Percentiles rank a stretch among this genome's conserved stretches.
Evolutionary conservation across 1,140 invertebrate genomes (phyloP).

Genomic region (Apis mellifera): DNA sequence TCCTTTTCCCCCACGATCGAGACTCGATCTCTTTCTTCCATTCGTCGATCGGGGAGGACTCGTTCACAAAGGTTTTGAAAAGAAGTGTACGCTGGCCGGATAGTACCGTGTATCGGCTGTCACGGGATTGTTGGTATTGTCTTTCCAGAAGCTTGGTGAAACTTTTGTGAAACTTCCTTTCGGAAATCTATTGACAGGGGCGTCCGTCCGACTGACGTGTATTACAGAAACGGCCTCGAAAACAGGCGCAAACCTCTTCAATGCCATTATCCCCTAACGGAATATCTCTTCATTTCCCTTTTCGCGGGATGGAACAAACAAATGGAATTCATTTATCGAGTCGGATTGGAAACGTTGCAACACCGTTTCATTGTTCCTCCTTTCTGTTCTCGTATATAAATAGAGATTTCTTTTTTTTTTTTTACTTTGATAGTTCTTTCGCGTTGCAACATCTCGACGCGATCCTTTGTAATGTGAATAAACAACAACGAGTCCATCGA

Average conservation of each 20-base stretch:
- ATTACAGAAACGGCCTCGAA: constrained; percentile 54
- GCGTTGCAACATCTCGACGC: too few relatives aligned
- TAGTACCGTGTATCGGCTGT: constrained; percentile 2
- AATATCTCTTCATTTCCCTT: constrained; percentile 39
- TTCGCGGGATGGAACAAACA: background rate
- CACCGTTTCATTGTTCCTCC: background rate
- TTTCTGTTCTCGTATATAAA: too few relatives aligned
- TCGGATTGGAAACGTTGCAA: background rate
- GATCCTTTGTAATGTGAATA: too few relatives aligned
- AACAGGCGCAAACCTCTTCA: constrained; percentile 28
- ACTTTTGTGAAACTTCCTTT: constrained; percentile 57
- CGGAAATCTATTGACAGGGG: constrained; percentile 61
- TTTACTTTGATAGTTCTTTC: too few relatives aligned
- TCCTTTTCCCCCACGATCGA: too few relatives aligned
- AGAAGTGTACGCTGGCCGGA: background rate
- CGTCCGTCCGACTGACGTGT: constrained; percentile 37
- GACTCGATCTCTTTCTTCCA: too few relatives aligned
- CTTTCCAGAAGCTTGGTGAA: constrained; percentile 4
- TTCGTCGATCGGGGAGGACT: background rate
- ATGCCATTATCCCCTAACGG: constrained; percentile 40
- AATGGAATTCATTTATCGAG: background rate
- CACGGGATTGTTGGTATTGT: background rate
- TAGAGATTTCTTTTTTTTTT: too few relatives aligned
- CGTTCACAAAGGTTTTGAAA: background rate
- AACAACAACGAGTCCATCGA: too few relatives aligned